Evolutionary conservation across 2,113 vertebrate genomes (phyloP).

Genomic region (Progne subis): DNA sequence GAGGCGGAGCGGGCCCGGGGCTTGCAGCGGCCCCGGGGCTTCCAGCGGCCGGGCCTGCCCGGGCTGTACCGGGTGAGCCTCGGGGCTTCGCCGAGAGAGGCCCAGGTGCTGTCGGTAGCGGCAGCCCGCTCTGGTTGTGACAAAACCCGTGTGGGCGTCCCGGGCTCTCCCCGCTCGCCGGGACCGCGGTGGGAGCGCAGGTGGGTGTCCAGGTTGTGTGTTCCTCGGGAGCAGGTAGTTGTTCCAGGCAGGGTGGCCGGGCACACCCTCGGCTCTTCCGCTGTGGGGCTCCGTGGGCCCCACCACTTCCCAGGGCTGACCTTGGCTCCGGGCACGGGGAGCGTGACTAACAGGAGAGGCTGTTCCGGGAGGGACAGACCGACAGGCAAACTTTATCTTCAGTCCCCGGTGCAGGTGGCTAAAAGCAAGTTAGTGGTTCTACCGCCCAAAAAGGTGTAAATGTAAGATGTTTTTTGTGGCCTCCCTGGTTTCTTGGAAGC

Average conservation of each 20-base stretch:
- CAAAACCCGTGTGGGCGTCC: neutral
- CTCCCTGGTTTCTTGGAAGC: neutral
- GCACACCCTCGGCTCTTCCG: no score
- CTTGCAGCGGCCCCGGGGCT: no score
- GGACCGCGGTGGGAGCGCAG: neutral
- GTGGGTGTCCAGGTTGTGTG: neutral
- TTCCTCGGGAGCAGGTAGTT: neutral
- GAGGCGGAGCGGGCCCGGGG: no score
- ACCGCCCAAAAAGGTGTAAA: neutral
- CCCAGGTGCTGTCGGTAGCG: neutral
- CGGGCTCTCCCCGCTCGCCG: neutral
- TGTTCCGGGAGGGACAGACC: neutral
- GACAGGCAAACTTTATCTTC: neutral
- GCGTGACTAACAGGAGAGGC: neutral
- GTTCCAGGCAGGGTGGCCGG: neutral
- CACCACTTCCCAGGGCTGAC: neutral
- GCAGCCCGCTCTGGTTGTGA: neutral
- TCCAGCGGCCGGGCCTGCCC: no score
- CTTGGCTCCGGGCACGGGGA: neutral
- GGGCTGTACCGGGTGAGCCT: no score
- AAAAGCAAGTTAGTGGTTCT: neutral
- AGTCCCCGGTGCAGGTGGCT: neutral
- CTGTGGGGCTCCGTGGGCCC: neutral
- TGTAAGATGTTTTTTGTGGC: neutral
- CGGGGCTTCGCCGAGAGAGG: neutral